Conservation (phyloP, 2,113 vertebrate species). For the Archocentrus centrarchus region DNA sequence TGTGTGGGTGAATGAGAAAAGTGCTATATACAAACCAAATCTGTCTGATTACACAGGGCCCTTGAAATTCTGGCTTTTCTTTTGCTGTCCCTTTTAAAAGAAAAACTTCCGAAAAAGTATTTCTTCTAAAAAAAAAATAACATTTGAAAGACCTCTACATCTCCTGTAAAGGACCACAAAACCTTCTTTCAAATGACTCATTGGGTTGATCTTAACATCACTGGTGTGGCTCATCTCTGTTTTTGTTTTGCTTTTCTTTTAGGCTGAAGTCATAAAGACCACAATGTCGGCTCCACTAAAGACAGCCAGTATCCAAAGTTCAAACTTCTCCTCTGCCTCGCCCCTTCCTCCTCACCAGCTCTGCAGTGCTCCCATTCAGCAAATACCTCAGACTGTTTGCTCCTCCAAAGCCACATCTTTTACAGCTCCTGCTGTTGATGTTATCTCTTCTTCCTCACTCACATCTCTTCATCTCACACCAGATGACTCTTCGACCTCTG, state of each 20-base stretch:
- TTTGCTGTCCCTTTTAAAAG: too few relatives aligned
- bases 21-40: too few relatives aligned
- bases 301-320: neutral
- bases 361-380: neutral
- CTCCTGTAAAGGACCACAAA: too few relatives aligned
- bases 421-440: neutral
- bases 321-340: neutral
- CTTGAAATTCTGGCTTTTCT: too few relatives aligned
- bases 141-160: too few relatives aligned
- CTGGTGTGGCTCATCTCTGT: neutral
- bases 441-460: neutral
- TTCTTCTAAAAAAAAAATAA: too few relatives aligned
- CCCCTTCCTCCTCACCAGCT: neutral
- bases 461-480: neutral
- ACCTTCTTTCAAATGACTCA: too few relatives aligned
- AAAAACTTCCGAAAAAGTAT: too few relatives aligned
- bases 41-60: too few relatives aligned
- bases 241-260: neutral
- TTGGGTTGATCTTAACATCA: neutral
- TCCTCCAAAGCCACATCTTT: neutral
- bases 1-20: too few relatives aligned
- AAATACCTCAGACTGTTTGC: neutral
- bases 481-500: neutral
- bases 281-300: neutral
- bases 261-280: conserved; percentile 10